A percentile compares a stretch with the other conserved stretches of the same genome.
phyloP scores from a whole-genome alignment of 2,113 vertebrate species.

The Malurus cyaneus region DNA sequence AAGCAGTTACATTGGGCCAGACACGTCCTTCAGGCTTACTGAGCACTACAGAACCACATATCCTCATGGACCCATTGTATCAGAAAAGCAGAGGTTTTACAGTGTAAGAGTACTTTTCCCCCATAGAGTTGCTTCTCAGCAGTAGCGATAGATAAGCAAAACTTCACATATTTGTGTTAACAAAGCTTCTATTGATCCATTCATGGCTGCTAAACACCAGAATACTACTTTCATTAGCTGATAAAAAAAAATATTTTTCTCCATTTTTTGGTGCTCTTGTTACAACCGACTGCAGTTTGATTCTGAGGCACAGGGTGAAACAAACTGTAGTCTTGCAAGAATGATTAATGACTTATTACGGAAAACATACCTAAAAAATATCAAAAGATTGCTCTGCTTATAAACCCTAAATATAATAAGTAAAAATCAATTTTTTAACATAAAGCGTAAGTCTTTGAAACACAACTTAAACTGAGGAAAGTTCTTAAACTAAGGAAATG shows the following conservation, averaged over 20 bases:
- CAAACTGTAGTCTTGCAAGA: neutral
- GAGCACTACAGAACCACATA: neutral
- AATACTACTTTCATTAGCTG: neutral
- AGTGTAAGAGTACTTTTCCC: conserved; percentile 45
- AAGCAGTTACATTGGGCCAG: conserved; percentile 6
- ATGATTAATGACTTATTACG: neutral
- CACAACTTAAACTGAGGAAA: neutral
- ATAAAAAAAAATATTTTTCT: neutral
- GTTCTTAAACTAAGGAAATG: neutral
- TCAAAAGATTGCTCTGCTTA: neutral
- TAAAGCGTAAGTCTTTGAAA: neutral
- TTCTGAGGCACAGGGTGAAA: neutral
- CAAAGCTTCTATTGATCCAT: neutral
- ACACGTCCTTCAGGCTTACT: neutral
- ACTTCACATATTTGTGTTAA: neutral
- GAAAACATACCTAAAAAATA: neutral
- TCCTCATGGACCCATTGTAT: neutral
- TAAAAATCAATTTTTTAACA: neutral
- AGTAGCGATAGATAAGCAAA: neutral
- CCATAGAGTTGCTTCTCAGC: neutral
- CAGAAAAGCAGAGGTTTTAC: neutral
- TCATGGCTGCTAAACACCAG: neutral
- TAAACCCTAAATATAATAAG: neutral
- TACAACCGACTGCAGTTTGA: neutral
- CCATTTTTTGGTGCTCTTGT: neutral